Percentiles rank a stretch among this genome's conserved stretches.
Conservation (phyloP, 2,113 vertebrate genomes). For the Patagioenas fasciata region DNA sequence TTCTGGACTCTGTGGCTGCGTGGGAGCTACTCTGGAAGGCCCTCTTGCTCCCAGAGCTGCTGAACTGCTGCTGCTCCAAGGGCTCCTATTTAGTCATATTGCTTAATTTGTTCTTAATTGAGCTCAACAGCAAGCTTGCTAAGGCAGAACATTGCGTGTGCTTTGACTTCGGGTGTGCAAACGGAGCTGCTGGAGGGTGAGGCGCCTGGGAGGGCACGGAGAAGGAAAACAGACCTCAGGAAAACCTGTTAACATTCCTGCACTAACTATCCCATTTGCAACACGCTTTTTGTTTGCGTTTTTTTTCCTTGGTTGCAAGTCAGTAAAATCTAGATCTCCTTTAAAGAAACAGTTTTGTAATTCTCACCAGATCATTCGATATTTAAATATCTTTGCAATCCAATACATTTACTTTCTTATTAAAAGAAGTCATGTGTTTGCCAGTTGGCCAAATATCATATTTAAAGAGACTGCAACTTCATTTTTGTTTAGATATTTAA, state of each 20-base stretch:
- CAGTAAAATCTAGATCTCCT: not conserved
- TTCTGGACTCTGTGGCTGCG: not conserved
- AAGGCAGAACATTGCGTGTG: not conserved
- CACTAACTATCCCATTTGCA: not conserved
- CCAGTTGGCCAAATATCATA: not conserved
- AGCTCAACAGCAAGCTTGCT: not conserved
- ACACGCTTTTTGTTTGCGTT: not conserved
- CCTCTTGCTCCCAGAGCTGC: not conserved
- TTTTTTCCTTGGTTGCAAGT: not conserved
- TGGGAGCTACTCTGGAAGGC: not conserved
- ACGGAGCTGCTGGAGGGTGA: not conserved
- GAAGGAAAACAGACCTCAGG: not conserved
- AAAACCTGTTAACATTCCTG: not conserved
- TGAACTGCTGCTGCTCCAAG: not conserved
- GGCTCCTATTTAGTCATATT: fast-evolving
- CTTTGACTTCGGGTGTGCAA: not conserved
- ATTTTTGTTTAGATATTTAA: not conserved
- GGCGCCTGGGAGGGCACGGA: not conserved
- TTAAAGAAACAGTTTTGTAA: not conserved
- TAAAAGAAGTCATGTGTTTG: not conserved
- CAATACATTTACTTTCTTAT: not conserved
- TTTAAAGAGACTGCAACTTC: not conserved
- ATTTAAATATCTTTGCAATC: not conserved
- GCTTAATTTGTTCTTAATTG: slow-evolving; percentile 48
- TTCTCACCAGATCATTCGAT: not conserved